These are phyloP conservation scores for Thalassophryne amazonica DNA, from an alignment of 2,797 vertebrate species.

Conservation along the genomic window DNA sequence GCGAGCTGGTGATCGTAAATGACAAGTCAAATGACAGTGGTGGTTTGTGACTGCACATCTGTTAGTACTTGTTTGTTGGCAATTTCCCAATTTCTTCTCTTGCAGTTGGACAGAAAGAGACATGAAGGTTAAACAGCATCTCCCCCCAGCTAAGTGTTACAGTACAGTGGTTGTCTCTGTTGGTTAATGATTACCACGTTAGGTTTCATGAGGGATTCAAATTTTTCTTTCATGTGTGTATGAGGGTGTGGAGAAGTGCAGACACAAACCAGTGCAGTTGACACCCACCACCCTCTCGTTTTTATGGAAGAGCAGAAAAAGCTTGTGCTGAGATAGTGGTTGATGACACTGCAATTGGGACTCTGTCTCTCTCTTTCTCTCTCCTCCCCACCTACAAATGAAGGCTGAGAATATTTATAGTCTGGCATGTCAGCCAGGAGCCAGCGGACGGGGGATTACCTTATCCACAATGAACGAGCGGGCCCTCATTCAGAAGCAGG, in stretches of 20 bases:
- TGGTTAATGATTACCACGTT: background rate
- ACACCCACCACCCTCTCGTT: background rate
- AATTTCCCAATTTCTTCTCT: background rate
- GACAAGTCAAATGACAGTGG: background rate
- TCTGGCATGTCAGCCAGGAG: slow-evolving; percentile 65
- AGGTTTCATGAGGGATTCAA: no score
- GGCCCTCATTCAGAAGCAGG: slow-evolving; percentile 68
- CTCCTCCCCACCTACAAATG: slow-evolving; percentile 41
- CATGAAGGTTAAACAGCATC: background rate
- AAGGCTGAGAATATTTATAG: slow-evolving; percentile 78
- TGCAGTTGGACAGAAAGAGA: slow-evolving; percentile 14
- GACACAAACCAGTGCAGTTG: slow-evolving; percentile 51
- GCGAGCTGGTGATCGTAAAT: slow-evolving; percentile 28
- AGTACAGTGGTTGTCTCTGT: slow-evolving; percentile 21
- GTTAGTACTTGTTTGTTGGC: background rate
- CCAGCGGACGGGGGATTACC: slow-evolving; percentile 76
- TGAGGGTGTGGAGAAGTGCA: slow-evolving; percentile 39
- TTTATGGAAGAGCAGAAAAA: no score
- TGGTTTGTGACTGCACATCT: background rate
- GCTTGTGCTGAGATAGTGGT: slow-evolving; percentile 57
- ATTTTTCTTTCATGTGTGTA: slow-evolving; percentile 21
- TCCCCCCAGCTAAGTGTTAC: slow-evolving; percentile 20
- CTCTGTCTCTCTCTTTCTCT: slow-evolving; percentile 6
- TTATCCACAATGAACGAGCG: slow-evolving; percentile 61
- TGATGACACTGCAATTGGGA: slow-evolving; percentile 63